Evolutionary conservation across 2,888 invertebrate genomes (phyloP).

Genomic region (Cantharis rufa): DNA sequence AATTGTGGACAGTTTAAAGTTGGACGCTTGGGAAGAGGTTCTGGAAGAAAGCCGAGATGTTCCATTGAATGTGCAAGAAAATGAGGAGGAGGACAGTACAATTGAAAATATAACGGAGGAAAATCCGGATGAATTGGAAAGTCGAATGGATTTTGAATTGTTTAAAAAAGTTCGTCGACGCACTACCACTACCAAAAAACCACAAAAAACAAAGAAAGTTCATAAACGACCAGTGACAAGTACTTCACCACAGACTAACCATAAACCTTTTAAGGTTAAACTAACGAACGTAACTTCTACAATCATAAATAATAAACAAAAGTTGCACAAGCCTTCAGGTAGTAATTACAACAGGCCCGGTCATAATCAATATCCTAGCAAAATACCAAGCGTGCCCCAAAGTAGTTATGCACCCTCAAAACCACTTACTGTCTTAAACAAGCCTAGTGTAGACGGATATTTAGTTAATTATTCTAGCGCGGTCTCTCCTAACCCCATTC

Average conservation of each 20-base stretch:
- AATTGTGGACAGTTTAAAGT: slow-evolving; percentile 62
- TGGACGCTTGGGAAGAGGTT: slow-evolving; percentile 65
- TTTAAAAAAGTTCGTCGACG: slow-evolving; percentile 6
- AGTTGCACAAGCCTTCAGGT: slow-evolving; percentile 3
- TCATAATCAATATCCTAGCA: background rate
- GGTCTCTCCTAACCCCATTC: slow-evolving; percentile 14
- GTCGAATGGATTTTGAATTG: background rate
- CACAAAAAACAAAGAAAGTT: slow-evolving; percentile 5
- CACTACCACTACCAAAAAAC: slow-evolving; percentile 16
- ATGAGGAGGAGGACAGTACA: background rate
- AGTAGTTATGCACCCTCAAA: slow-evolving; percentile 15
- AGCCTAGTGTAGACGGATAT: slow-evolving; percentile 13
- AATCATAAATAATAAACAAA: slow-evolving; percentile 9
- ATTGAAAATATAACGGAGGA: background rate
- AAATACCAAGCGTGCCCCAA: slow-evolving; percentile 1
- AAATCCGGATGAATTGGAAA: background rate
- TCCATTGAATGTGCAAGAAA: background rate
- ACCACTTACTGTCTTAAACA: slow-evolving; percentile 7
- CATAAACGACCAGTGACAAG: slow-evolving; percentile 13
- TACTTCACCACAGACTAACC: slow-evolving; percentile 15
- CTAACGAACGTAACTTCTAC: slow-evolving; percentile 33
- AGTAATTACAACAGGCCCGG: slow-evolving; percentile 5
- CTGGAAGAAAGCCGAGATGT: background rate
- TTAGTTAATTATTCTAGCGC: slow-evolving; percentile 14
- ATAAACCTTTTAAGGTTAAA: slow-evolving; percentile 32